Evolutionary conservation across 2,113 vertebrate genomes (phyloP).

Genomic region (Chrysochloris asiatica): DNA sequence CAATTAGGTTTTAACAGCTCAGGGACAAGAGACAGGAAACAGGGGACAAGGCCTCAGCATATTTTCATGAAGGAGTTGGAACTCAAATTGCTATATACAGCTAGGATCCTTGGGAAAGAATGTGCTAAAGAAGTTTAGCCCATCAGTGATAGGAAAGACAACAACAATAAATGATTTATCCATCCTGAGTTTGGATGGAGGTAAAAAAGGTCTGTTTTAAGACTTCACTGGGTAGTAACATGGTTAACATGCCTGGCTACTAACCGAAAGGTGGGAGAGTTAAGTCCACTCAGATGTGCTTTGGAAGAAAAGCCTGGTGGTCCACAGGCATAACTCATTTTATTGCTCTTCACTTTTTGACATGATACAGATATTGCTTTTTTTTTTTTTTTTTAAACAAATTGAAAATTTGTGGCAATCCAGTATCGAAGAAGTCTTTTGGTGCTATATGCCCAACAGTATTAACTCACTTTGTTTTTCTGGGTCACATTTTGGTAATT

Average conservation of each 20-base stretch:
- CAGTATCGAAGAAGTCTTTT: too few relatives aligned
- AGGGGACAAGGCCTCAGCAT: not conserved
- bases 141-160: not conserved
- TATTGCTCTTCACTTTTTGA: too few relatives aligned
- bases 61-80: not conserved
- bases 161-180: not conserved
- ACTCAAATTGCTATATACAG: not conserved
- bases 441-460: too few relatives aligned
- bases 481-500: too few relatives aligned
- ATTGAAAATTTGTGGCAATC: too few relatives aligned
- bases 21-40: not conserved
- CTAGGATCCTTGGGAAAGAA: not conserved
- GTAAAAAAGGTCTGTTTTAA: not conserved
- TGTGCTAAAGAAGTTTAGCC: not conserved
- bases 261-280: not conserved
- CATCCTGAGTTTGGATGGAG: not conserved
- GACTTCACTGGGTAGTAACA: not conserved
- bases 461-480: too few relatives aligned
- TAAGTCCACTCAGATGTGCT: not conserved
- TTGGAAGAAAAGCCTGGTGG: not conserved
- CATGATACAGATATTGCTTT: too few relatives aligned
- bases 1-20: not conserved
- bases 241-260: not conserved
- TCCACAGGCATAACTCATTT: not conserved
- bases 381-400: too few relatives aligned